Evolutionary conservation across 2,113 vertebrate genomes (phyloP), one percentile per base, ranked within the genome.

Genomic region (Sander vitreus): DNA sequence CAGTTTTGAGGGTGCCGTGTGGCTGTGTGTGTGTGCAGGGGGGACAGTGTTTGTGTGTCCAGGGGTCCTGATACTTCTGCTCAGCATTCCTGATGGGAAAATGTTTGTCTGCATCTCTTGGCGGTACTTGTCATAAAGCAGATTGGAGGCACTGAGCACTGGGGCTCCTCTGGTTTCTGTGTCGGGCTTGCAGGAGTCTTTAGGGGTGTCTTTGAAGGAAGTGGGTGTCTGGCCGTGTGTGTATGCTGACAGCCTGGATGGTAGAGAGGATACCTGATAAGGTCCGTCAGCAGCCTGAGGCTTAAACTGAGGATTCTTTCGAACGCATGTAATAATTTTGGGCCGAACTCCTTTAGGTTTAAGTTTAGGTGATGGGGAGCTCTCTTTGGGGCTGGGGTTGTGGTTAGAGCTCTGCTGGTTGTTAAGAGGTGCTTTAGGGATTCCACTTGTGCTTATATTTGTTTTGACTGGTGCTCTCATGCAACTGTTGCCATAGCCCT

Each of bases 281-380:
- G 97, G 89, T 2, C 96, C 86, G 1, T 98, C 97, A 0, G 96
- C 91, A 55, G 72, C 85, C 83, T 97, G 97, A 65, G 96, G 92
- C 16, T 97, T 95, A 0, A 97, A 92, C 68, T 96, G 97, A 6
- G 97, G 97, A 76, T 93, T 97, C 82, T 98, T 98, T 23, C 98
- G 92, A 45, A 99, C 96, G 19, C 97, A 99, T 0, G 98, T 99
- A 67, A 99, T 99, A 85, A 99, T 99, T 94, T 99, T 99, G 59
- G 98, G 98, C 6, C 98, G 96, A 67, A 98, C 97, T 0, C 96
- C 97, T 90, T 99, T 99, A 71, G 97, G 97, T 80, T 97, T 99
- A 12, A 95, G 73, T 86, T 96, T 97, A 0, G 95, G 71, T 27
- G 95, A 95, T 47, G 91, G 90, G 3, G 92, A 94, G 54, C 85